Percentiles rank a stretch among this genome's conserved stretches.
Conservation (phyloP, 2,113 vertebrate genomes). For the Tamias sibiricus region DNA sequence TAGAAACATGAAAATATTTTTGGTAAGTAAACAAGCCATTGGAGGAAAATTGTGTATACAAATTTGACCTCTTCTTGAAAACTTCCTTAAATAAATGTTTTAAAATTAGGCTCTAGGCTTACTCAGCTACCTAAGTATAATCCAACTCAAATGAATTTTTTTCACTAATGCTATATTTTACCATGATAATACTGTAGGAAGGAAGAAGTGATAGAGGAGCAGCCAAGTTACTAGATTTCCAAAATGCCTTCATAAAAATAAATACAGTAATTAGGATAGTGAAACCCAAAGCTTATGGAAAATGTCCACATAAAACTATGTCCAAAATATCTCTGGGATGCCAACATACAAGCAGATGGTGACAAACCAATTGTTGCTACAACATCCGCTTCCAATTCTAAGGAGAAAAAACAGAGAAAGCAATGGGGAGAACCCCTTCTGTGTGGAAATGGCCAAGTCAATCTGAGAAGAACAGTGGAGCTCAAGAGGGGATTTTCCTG, state of each 20-base stretch:
- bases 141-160: not conserved
- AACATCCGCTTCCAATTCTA: not conserved
- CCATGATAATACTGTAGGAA: not conserved
- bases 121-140: not conserved
- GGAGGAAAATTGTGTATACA: not conserved
- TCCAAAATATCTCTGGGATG: not conserved
- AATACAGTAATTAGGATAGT: not conserved
- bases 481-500: not conserved
- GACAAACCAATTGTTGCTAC: not conserved
- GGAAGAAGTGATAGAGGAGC: not conserved
- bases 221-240: not conserved
- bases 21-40: not conserved
- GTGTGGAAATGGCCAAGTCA: not conserved
- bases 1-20: not conserved
- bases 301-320: not conserved
- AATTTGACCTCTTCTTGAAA: not conserved
- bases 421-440: not conserved
- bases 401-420: not conserved
- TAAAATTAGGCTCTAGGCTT: not conserved
- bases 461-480: not conserved
- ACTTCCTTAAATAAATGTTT: not conserved
- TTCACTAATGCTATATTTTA: not conserved
- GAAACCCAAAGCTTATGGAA: not conserved
- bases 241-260: not conserved
- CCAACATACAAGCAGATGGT: not conserved